These are phyloP conservation scores for Drosophila melanogaster DNA, from an alignment of 1,140 invertebrate genomes.

Conservation along the genomic window DNA sequence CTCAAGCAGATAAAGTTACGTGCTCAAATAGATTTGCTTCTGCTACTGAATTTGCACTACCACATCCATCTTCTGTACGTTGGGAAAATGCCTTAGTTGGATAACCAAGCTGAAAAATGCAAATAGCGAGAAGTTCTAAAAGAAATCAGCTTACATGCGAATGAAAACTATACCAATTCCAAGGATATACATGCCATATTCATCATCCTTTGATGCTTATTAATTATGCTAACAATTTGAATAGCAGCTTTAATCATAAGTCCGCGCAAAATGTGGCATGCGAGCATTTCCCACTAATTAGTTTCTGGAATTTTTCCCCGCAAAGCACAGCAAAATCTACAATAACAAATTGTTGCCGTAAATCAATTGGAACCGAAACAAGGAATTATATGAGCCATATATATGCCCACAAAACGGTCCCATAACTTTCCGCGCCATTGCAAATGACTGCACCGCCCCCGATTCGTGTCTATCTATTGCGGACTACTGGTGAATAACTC, in stretches of 20 bases:
- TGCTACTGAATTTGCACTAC: conserved; percentile 33
- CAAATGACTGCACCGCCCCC: conserved; percentile 36
- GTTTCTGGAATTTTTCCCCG: conserved; percentile 10
- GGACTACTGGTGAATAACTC: conserved; percentile 38
- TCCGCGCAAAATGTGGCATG: not conserved
- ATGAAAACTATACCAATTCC: no score
- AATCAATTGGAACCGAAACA: conserved; percentile 68
- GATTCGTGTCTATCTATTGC: not conserved
- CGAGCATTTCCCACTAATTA: conserved; percentile 25
- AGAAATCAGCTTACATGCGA: not conserved
- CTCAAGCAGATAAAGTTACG: conserved; percentile 32
- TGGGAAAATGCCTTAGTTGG: conserved; percentile 16
- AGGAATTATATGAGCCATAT: conserved; percentile 67
- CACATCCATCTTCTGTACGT: conserved; percentile 18
- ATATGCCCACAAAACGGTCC: conserved; percentile 58
- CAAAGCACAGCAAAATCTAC: conserved; percentile 14
- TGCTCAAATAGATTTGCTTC: conserved; percentile 24
- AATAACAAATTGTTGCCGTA: conserved; percentile 46
- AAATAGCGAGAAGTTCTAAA: conserved; percentile 2
- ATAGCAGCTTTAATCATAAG: not conserved
- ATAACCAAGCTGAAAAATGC: conserved; percentile 21
- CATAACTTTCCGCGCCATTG: conserved; percentile 66
- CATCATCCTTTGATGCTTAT: not conserved
- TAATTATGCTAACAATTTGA: not conserved
- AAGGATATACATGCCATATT: not conserved